A percentile compares a stretch with the other conserved stretches of the same genome.
Conservation (phyloP, 2,113 vertebrate genomes). For the Hippocampus barbouri region DNA sequence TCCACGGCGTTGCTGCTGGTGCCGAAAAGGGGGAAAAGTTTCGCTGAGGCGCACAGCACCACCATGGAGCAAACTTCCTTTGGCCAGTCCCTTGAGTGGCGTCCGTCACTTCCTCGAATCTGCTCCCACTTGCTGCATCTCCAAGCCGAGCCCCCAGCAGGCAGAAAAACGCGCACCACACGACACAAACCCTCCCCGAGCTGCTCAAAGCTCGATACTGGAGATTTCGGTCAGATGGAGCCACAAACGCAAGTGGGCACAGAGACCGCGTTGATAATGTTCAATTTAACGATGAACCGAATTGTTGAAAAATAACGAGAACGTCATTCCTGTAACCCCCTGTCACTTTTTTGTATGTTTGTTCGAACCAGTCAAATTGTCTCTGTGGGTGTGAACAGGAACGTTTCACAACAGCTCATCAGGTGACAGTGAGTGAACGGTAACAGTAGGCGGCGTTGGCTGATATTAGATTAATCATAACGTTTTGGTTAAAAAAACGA, state of each 20-base stretch:
- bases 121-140: slow-evolving; percentile 55
- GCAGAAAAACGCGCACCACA: slow-evolving; percentile 4
- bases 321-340: background rate
- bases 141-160: slow-evolving; percentile 34
- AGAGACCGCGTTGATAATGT: background rate
- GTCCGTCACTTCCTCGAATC: slow-evolving; percentile 77
- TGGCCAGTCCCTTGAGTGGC: slow-evolving; percentile 53
- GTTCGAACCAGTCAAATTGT: background rate
- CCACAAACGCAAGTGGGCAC: background rate
- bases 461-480: too few species aligned
- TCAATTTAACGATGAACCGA: too few species aligned
- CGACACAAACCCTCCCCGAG: slow-evolving; percentile 22
- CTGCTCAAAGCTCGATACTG: slow-evolving; percentile 4
- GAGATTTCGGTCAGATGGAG: background rate
- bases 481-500: too few species aligned
- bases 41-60: slow-evolving; percentile 60
- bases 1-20: slow-evolving; percentile 47
- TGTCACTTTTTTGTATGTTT: background rate
- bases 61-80: slow-evolving; percentile 74
- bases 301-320: background rate
- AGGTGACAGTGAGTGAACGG: background rate
- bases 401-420: slow-evolving; percentile 6
- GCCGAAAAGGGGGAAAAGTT: slow-evolving; percentile 67
- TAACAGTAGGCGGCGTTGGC: background rate
- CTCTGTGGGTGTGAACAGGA: slow-evolving; percentile 4